Evolutionary conservation across 2,113 vertebrate genomes (phyloP), one percentile per base, ranked within the genome.

Genomic region (Elanoides forficatus): DNA sequence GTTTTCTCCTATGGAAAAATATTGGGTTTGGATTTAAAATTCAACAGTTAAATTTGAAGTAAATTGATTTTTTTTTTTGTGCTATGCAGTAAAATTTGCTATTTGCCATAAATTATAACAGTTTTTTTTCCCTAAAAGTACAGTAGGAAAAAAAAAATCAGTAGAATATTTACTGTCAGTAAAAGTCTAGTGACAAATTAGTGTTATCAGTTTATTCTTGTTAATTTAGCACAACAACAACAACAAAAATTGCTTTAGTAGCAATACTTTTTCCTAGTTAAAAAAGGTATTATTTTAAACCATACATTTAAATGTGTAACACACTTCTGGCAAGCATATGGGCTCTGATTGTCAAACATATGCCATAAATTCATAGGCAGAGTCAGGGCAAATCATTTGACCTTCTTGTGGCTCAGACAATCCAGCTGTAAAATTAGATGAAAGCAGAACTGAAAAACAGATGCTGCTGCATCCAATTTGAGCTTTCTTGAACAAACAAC

Each of bases 381-480:
- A 95, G 81, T 86, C 75, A 62, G 94, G 93, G 95, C 96, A 97
- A 97, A 95, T 93, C 88, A 96, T 96, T 93, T 96, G 92, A 97
- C 81, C 76, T 93, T 88, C 95, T 96, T 92, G 67, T 96, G 88
- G 91, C 72, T 97, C 95, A 96, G 88, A 63, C 75, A 97, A 92
- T 78, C 85, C 96, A 97, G 93, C 97, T 97, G 97, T 96, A 97
- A 97, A 97, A 97, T 97, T 96, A 97, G 95, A 97, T 97, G 97
- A 97, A 97, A 97, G 96, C 67, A 95, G 84, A 93, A 91, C 93
- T 65, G 91, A 86, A 93, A 90, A 97, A 72, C 94, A 97, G 94
- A 97, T 96, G 97, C 88, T 97, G 75, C 88, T 92, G 90, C 80
- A 86, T 86, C 85, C 71, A 96, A 32, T 93, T 86, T 95, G 58